Percentiles rank a stretch among this genome's conserved stretches.
phyloP scores from a whole-genome alignment of 2,797 vertebrate species.

The Rousettus madagascariensis region DNA sequence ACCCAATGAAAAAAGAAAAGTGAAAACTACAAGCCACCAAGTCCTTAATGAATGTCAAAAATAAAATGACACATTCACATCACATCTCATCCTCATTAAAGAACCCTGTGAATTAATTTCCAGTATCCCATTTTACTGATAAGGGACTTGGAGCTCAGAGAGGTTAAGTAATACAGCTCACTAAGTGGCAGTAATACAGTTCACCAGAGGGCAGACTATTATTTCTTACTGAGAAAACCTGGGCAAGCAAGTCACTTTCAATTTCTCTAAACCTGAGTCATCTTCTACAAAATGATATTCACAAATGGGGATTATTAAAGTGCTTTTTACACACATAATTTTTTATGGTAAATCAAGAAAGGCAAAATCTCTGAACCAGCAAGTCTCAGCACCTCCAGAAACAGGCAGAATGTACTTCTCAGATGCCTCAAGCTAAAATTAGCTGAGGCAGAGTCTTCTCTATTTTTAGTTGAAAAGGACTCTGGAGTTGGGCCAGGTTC shows the following conservation, averaged over 20 bases:
- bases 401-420: slow-evolving; percentile 49
- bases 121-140: neutral
- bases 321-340: neutral
- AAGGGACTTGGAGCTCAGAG: neutral
- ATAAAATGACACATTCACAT: neutral
- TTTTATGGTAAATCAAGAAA: slow-evolving; percentile 59
- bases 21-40: neutral
- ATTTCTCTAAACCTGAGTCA: slow-evolving; percentile 25
- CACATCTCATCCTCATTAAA: neutral
- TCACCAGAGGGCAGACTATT: neutral
- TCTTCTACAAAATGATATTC: neutral
- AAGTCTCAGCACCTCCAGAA: slow-evolving; percentile 60
- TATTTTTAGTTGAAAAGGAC: slow-evolving; percentile 70
- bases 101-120: neutral
- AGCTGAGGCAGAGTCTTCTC: slow-evolving; percentile 54
- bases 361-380: slow-evolving; percentile 47
- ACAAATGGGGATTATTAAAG: slow-evolving; percentile 12
- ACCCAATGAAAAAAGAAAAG: slow-evolving; percentile 3
- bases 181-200: neutral
- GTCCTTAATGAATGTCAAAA: neutral
- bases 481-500: slow-evolving; percentile 56
- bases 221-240: neutral
- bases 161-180: neutral
- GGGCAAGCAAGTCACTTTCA: slow-evolving; percentile 26
- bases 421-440: slow-evolving; percentile 60